These are phyloP conservation scores for Dipodomys stephensi DNA, from an alignment of 2,113 vertebrate genomes.

Conservation along the genomic window DNA sequence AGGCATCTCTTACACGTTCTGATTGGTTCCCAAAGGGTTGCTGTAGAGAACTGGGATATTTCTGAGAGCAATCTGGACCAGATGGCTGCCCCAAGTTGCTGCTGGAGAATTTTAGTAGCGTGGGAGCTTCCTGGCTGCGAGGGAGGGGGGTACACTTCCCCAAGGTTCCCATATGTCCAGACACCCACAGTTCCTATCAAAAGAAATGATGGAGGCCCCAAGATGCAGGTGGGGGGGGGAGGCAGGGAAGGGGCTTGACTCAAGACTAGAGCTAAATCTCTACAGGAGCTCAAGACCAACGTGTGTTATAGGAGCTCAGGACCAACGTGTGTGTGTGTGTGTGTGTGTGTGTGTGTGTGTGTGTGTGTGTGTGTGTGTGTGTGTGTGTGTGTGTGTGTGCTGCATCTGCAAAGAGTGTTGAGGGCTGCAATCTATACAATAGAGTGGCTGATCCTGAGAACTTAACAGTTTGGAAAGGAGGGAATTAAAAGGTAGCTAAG, in stretches of 20 bases:
- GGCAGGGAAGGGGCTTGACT: not conserved
- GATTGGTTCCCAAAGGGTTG: not conserved
- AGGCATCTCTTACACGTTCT: not conserved
- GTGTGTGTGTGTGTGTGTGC: not conserved
- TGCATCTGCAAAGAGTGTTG: not conserved
- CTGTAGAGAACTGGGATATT: not conserved
- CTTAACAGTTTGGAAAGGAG: not conserved
- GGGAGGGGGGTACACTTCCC: slow-evolving; percentile 37
- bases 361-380: not conserved
- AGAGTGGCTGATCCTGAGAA: not conserved
- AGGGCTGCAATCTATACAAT: not conserved
- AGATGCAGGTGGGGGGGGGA: not conserved
- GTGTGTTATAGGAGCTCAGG: not conserved
- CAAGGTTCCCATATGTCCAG: slow-evolving; percentile 66
- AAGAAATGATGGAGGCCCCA: slow-evolving; percentile 36
- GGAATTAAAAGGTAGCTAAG: not conserved
- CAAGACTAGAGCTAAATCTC: not conserved
- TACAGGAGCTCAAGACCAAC: not conserved
- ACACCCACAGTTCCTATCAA: slow-evolving; percentile 61
- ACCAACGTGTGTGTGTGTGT: not conserved
- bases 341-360: not conserved
- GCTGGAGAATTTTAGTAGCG: slow-evolving; percentile 46
- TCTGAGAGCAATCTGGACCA: slow-evolving; percentile 23
- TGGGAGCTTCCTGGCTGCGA: slow-evolving; percentile 64
- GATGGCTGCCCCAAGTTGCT: slow-evolving; percentile 44